Percentiles rank a stretch among this genome's conserved stretches.
Evolutionary conservation across 1,140 invertebrate genomes (phyloP).

Genomic region (Listronotus oregonensis): DNA sequence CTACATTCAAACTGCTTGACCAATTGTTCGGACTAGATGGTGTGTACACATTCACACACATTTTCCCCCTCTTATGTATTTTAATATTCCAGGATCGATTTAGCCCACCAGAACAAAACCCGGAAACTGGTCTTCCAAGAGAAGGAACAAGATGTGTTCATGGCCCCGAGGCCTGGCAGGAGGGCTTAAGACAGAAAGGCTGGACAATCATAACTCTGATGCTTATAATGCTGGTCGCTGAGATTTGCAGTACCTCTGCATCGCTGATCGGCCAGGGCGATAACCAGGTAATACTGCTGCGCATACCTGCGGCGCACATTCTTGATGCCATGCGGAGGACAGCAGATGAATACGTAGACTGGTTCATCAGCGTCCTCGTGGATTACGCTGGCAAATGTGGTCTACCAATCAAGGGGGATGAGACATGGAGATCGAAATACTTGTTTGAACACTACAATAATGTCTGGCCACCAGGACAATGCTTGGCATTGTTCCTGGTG

Average conservation of each 20-base stretch:
- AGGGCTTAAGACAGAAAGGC: constrained; percentile 3
- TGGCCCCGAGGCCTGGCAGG: constrained; percentile 10
- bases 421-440: constrained; percentile 9
- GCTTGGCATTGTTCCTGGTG: too few relatives aligned
- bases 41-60: constrained; percentile 4
- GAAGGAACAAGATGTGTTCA: neutral
- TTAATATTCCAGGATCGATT: constrained; percentile 11
- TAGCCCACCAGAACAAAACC: neutral
- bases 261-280: constrained; percentile 11
- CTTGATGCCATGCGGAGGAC: neutral
- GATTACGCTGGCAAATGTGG: neutral
- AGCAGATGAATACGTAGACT: neutral
- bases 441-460: neutral
- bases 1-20: neutral
- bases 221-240: neutral
- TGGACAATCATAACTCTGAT: constrained; percentile 4
- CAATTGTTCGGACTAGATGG: neutral
- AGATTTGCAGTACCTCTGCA: neutral
- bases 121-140: neutral
- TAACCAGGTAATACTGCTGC: constrained; percentile 1
- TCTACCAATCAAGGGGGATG: neutral
- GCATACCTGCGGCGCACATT: neutral
- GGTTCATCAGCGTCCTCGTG: neutral
- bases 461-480: too few relatives aligned
- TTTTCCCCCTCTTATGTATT: constrained; percentile 2